These are phyloP conservation scores for Apostichopus japonicus DNA, from an alignment of 35 echinoderm and acorn worm species.

Conservation along the genomic window DNA sequence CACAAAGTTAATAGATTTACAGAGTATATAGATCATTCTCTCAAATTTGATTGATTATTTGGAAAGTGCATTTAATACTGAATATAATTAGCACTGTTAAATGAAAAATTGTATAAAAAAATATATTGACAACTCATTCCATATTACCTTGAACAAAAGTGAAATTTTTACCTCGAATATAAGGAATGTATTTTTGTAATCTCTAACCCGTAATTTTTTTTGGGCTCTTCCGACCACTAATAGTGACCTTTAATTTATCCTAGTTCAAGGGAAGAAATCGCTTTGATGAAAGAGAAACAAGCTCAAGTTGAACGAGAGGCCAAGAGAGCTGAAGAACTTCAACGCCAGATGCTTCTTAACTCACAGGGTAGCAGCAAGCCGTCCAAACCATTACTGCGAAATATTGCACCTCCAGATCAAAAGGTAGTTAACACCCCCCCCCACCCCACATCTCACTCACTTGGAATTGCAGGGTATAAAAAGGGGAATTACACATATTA, in stretches of 20 bases:
- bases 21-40: no score
- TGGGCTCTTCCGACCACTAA: neutral
- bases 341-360: conserved; percentile 64
- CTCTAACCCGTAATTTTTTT: neutral
- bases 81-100: no score
- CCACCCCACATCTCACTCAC: neutral
- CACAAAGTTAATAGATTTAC: no score
- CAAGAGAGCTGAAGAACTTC: conserved; percentile 66
- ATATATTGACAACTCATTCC: no score
- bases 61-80: no score
- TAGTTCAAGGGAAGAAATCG: conserved; percentile 91
- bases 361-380: conserved; percentile 61
- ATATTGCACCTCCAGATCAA: conserved; percentile 79
- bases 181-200: neutral
- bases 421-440: conserved; percentile 60
- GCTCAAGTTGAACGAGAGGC: conserved; percentile 79
- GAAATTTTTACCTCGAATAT: no score
- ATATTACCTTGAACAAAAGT: no score
- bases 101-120: no score
- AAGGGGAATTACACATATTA: no score
- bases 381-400: conserved; percentile 53
- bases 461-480: no score
- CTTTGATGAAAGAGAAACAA: conserved; percentile 85
- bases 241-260: neutral
- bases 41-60: no score